Conservation (phyloP, 1,140 invertebrate species). For the Bradynema listronoti region DNA sequence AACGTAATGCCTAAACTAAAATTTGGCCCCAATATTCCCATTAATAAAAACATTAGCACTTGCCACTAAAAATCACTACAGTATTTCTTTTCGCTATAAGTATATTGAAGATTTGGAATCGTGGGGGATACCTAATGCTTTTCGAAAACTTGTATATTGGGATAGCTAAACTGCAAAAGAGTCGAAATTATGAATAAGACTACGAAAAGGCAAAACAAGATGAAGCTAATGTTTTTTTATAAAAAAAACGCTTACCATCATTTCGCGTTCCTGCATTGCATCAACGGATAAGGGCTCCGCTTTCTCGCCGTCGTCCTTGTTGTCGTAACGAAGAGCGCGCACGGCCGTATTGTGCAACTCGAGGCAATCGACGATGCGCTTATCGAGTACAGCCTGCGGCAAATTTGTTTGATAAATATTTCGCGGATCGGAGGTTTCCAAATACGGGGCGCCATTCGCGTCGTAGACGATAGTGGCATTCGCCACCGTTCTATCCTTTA, state of each 20-base stretch:
- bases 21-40: too few relatives aligned
- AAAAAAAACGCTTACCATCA: conserved; percentile 17
- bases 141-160: too few relatives aligned
- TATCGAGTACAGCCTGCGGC: conserved; percentile 91
- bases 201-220: background rate
- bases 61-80: too few relatives aligned
- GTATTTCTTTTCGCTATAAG: too few relatives aligned
- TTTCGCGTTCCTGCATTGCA: conserved; percentile 41
- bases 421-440: conserved; percentile 73
- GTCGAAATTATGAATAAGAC: background rate
- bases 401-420: conserved; percentile 80
- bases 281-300: conserved; percentile 33
- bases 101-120: too few relatives aligned
- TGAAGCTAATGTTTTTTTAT: background rate
- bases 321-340: conserved; percentile 98
- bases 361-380: conserved; percentile 92
- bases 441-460: conserved; percentile 80
- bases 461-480: conserved; percentile 70
- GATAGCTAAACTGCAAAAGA: too few relatives aligned
- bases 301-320: conserved; percentile 73
- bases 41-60: too few relatives aligned
- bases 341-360: conserved; percentile 94
- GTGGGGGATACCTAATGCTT: too few relatives aligned
- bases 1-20: too few relatives aligned
- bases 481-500: conserved; percentile 95